Percentiles rank a stretch among this genome's conserved stretches.
These are phyloP conservation scores for Malacoraja senta DNA, from an alignment of 2,797 vertebrate genomes.

Conservation along the genomic window DNA sequence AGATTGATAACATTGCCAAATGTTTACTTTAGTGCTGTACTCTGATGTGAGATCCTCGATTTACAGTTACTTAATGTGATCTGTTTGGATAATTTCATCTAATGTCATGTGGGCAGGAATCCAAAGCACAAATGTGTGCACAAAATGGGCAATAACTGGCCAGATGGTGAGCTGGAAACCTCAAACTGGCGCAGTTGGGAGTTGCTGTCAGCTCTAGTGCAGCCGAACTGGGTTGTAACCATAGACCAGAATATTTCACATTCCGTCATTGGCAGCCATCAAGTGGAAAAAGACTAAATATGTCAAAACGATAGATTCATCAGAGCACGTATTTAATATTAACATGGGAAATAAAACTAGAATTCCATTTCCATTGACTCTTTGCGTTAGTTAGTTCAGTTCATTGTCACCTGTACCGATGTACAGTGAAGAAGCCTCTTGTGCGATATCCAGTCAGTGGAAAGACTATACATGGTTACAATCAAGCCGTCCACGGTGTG, in stretches of 20 bases:
- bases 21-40: background rate
- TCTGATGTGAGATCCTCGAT: background rate
- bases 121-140: background rate
- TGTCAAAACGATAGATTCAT: no score
- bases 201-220: background rate
- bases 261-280: background rate
- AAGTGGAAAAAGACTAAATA: background rate
- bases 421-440: no score
- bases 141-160: background rate
- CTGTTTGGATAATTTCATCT: background rate
- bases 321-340: background rate
- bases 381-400: no score
- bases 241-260: background rate
- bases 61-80: background rate
- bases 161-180: background rate
- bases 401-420: no score
- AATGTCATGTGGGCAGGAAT: background rate
- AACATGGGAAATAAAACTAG: background rate
- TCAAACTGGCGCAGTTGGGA: background rate
- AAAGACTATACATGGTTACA: no score
- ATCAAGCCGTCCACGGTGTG: no score
- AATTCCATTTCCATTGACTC: background rate
- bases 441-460: no score
- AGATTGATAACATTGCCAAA: background rate
- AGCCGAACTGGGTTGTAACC: no score